Evolutionary conservation across 1,140 invertebrate species (phyloP), one percentile per base, ranked within the genome.

Genomic region (Ridgeia piscesae): DNA sequence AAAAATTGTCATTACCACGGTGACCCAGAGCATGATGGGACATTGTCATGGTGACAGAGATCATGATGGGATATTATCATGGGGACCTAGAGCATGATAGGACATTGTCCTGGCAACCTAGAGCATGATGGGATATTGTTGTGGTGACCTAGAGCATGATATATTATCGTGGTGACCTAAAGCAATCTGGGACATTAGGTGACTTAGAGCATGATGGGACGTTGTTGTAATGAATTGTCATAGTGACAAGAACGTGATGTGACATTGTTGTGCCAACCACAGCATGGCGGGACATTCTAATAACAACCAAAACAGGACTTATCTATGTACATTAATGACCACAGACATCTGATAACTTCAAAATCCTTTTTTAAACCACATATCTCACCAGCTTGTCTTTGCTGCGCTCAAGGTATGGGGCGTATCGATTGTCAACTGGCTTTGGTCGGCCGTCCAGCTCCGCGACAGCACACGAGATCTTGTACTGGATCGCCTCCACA

Each of bases 401-500:
- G 6, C 98, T 97, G 33, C 98, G 97, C 94, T 98, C 97, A 94
- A 99, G 98, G 95, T 99, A 98, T 91, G 98, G 97, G 0, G 97
- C 97, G 91, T 99, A 96, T 0, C 98, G 98, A 96, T 98, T 98
- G 31, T 93, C 91, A 92, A 50, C 6, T 9, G 95, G 96, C 93
- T 97, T 96, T 48, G 97, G 97, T 93, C 97, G 96, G 92, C 97
- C 97, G 94, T 98, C 98, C 42, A 99, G 95, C 94, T 98, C 98
- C 89, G 97, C 97, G 33, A 99, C 95, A 48, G 97, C 97, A 88
- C 97, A 97, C 50, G 98, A 97, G 34, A 99, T 97, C 96, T 99
- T 99, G 94, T 97, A 98, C 93, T 98, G 97, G 9, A 98, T 97
- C 0, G 98, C 98, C 96, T 99, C 98, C 92, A 99, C 96, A 95